Base-by-base conservation (phyloP, 2,113 vertebrate genomes). In the Phalacrocorax carbo region DNA sequence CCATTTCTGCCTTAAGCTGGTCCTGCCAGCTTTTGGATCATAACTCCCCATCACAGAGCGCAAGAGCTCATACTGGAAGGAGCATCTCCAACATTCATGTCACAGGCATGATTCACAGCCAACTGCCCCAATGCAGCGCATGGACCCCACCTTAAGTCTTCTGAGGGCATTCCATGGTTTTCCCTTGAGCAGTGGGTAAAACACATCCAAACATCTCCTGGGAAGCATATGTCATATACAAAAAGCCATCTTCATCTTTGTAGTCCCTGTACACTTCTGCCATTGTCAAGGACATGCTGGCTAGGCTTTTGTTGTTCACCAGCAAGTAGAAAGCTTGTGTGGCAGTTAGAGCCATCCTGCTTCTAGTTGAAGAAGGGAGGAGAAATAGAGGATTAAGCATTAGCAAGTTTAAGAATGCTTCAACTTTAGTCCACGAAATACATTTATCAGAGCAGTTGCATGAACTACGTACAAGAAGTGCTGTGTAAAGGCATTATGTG, bases 191-290 rank as follows among this genome's bases (percentile, higher is more conserved):
- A 86, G 51, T 7, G 4, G 71, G 54, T 62, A 73, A 70, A 42
- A 64, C 34, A 65, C 71, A 96, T 70, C 99, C 99, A 82, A 99
- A 99, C 99, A 99, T 99, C 96, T 99, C 99, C 90, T 99, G 99
- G 15, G 99, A 99, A 60, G 99, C 98, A 64, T 99, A 99, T 7
- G 98, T 99, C 99, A 99, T 99, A 82, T 99, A 99, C 30, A 99
- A 98, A 96, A 99, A 99, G 64, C 99, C 99, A 88, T 99, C 99
- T 93, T 99, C 98, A 54, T 99, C 99, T 98, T 98, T 98, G 96
- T 99, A 98, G 92, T 99, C 98, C 62, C 97, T 98, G 97, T 99
- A 99, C 32, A 99, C 97, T 98, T 99, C 99, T 10, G 99, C 98
- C 98, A 99, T 98, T 86, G 99, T 99, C 61, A 99, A 97, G 2